Conservation (phyloP, 2,888 invertebrate genomes). For the Dioctria linearis region DNA sequence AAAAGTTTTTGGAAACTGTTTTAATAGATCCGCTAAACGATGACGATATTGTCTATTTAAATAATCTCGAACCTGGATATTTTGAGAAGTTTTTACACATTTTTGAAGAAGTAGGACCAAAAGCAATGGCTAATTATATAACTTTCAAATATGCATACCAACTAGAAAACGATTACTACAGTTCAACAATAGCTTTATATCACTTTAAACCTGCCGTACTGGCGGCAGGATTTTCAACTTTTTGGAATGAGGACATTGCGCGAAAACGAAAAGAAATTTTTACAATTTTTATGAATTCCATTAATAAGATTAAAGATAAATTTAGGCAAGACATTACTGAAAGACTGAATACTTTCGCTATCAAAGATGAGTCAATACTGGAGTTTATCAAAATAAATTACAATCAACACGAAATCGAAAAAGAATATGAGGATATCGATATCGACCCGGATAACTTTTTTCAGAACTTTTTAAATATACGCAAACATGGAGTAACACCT, state of each 20-base stretch:
- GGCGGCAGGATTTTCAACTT: conserved; percentile 2
- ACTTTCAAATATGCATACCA: not conserved
- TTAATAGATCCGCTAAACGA: not conserved
- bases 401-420: conserved; percentile 8
- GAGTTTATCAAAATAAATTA: conserved; percentile 1
- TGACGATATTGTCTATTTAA: conserved; percentile 7
- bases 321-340: conserved; percentile 8
- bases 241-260: conserved; percentile 7
- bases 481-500: not conserved
- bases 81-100: conserved; percentile 24
- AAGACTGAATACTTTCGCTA: too few species aligned
- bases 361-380: not conserved
- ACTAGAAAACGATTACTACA: too few species aligned
- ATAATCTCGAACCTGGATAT: conserved; percentile 32
- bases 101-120: conserved; percentile 29
- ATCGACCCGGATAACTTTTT: conserved; percentile 24
- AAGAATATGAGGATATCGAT: conserved; percentile 18
- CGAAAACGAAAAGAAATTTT: not conserved
- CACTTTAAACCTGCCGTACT: conserved; percentile 11
- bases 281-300: not conserved
- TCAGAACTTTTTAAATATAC: not conserved
- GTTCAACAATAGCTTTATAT: not conserved
- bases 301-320: not conserved
- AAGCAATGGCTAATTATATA: conserved; percentile 31
- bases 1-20: conserved; percentile 10